Base-by-base conservation (phyloP, 2,888 invertebrate species). In the Pollenia amentaria region DNA sequence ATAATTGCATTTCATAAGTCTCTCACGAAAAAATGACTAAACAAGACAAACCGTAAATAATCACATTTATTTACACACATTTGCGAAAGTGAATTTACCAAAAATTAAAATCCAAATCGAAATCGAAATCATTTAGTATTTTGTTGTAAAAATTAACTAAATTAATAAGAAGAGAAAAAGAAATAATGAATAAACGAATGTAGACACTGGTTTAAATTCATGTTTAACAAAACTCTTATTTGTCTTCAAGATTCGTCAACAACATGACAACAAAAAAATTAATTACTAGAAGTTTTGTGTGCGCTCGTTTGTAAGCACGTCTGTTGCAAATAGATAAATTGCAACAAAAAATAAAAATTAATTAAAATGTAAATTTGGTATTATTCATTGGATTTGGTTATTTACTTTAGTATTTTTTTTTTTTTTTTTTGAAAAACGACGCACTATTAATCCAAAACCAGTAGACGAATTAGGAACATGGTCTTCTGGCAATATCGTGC, bases 191-290 rank as follows among this genome's bases (percentile, higher is more conserved):
- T 16, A 64, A 21, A 57, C 42, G 60, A 42, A 70, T 70, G 48
- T 55, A 44, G 44, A 48, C 48, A 38, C 51, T 42, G 64, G 44
- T 42, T 79, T n/a, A 60, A 79, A 12, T 76, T 38, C 65, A 76
- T 76, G 77, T 77, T 67, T 38, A 77, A 77, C 77, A 44, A 55
- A 79, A 70, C 70, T 62, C 40, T 79, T 70, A 21, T 53, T 42
- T n/a, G 62, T 51, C 62, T 51, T 44, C 14, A 9, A 62, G 51
- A 62, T 70, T 44, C 51, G n/a, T 29, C 1, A 6, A 55, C 77
- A 67, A 51, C 79, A 72, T 38, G 29, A 38, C 70, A 29, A 72
- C n/a, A 64, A 53, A 29, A 72, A 29, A 72, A 53, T 64, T 79
- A 79, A 79, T 79, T 79, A 62, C 18, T 48, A 21, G 10, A 60